Evolutionary conservation across 2,888 invertebrate genomes (phyloP).

Genomic region (Sylvicola fuscatus): DNA sequence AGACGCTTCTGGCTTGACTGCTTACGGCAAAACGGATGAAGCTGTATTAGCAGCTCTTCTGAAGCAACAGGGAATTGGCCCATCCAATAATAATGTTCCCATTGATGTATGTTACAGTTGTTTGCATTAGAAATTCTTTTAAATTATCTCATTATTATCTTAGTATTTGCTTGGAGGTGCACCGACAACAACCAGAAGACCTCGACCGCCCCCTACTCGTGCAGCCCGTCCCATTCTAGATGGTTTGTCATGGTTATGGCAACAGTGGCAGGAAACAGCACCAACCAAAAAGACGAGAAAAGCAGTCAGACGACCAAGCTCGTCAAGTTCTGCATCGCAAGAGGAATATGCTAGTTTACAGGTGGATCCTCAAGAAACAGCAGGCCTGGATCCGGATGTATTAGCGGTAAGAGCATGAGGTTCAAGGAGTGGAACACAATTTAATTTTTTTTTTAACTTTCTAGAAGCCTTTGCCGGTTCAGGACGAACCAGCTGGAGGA

Average conservation of each 20-base stretch:
- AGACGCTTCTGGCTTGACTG: background rate
- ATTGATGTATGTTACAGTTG: conserved; percentile 10
- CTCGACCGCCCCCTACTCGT: conserved; percentile 18
- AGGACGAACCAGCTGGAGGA: conserved; percentile 1
- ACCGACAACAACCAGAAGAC: conserved; percentile 9
- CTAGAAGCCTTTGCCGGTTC: background rate
- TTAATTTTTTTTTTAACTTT: background rate
- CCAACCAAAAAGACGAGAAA: conserved; percentile 18
- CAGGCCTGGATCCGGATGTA: conserved; percentile 12
- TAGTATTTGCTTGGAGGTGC: conserved; percentile 12
- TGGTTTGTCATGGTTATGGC: conserved; percentile 36
- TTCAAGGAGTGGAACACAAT: background rate
- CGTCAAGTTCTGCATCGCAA: conserved; percentile 13
- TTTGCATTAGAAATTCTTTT: background rate
- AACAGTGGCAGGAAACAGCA: conserved; percentile 33
- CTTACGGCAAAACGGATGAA: conserved; percentile 41
- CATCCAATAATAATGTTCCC: conserved; percentile 28
- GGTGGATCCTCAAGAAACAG: conserved; percentile 13
- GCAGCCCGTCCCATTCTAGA: conserved; percentile 30
- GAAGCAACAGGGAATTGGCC: conserved; percentile 51
- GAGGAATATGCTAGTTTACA: conserved; percentile 9
- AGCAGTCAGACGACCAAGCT: background rate
- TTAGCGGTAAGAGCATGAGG: conserved; percentile 1
- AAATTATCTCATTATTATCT: background rate
- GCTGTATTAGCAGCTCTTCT: conserved; percentile 46